Conservation (phyloP, 2,888 invertebrate genomes). For the Bombylius discolor region DNA sequence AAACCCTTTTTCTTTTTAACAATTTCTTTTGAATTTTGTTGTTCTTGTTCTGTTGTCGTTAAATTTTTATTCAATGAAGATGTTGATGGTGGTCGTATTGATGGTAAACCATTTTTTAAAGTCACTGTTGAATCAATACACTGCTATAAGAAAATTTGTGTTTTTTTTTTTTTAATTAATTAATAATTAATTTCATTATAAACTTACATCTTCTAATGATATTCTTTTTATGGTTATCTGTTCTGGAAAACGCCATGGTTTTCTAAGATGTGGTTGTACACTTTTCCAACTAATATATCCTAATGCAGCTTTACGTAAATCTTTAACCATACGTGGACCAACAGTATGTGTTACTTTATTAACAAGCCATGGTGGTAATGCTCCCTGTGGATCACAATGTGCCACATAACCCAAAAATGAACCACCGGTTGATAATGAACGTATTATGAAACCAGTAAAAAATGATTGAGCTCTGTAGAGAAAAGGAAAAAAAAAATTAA, state of each 20-base stretch:
- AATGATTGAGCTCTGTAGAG: constrained; percentile 44
- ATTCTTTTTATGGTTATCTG: constrained; percentile 64
- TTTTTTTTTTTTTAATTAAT: no score
- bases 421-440: constrained; percentile 44
- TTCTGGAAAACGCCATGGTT: constrained; percentile 82
- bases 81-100: no score
- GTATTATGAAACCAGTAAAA: constrained; percentile 54
- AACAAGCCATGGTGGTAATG: constrained; percentile 77
- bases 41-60: no score
- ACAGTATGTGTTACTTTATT: constrained; percentile 69
- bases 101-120: no score
- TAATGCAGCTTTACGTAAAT: constrained; percentile 67
- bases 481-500: neutral
- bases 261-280: constrained; percentile 56
- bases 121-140: no score
- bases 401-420: constrained; percentile 79
- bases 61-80: no score
- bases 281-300: constrained; percentile 73
- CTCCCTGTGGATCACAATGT: constrained; percentile 79
- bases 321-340: constrained; percentile 74
- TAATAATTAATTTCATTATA: no score
- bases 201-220: constrained; percentile 42
- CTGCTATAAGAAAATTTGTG: no score
- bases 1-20: no score
- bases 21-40: no score